Conservation (phyloP, 2,888 invertebrate genomes). For the Idaea aversata region DNA sequence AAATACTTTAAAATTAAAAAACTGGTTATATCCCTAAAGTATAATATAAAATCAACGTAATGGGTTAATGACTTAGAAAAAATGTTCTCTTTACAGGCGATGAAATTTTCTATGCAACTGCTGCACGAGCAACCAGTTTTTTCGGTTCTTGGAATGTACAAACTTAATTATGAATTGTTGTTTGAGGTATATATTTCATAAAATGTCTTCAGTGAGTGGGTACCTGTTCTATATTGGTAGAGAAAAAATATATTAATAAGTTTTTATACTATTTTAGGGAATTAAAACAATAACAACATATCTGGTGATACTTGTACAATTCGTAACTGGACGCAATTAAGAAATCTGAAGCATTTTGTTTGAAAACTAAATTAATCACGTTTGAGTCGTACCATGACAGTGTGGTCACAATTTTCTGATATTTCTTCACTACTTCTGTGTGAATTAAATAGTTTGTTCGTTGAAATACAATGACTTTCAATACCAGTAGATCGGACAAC, state of each 20-base stretch:
- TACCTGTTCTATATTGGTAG: background rate
- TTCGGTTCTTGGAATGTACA: slow-evolving; percentile 46
- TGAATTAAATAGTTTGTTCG: no score
- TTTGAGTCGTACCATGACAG: background rate
- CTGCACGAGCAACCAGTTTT: slow-evolving; percentile 52
- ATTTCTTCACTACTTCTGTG: no score
- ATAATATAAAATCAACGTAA: no score
- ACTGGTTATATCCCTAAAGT: no score
- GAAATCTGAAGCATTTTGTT: background rate
- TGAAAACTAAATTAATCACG: background rate
- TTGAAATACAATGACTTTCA: no score
- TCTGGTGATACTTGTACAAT: slow-evolving; percentile 54
- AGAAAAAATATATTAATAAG: background rate
- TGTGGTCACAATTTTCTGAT: background rate
- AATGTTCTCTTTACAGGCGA: slow-evolving; percentile 41
- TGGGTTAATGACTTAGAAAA: background rate
- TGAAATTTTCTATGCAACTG: slow-evolving; percentile 54
- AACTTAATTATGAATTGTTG: slow-evolving; percentile 48
- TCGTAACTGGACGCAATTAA: slow-evolving; percentile 33
- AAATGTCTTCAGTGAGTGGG: background rate
- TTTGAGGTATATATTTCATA: slow-evolving; percentile 41
- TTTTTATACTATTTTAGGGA: slow-evolving; percentile 38
- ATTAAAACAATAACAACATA: slow-evolving; percentile 50
- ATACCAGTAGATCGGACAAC: no score
- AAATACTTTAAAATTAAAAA: no score